Evolutionary conservation across 2,113 vertebrate species (phyloP), one percentile per base, ranked within the genome.

Genomic region (Phocoena sinus): DNA sequence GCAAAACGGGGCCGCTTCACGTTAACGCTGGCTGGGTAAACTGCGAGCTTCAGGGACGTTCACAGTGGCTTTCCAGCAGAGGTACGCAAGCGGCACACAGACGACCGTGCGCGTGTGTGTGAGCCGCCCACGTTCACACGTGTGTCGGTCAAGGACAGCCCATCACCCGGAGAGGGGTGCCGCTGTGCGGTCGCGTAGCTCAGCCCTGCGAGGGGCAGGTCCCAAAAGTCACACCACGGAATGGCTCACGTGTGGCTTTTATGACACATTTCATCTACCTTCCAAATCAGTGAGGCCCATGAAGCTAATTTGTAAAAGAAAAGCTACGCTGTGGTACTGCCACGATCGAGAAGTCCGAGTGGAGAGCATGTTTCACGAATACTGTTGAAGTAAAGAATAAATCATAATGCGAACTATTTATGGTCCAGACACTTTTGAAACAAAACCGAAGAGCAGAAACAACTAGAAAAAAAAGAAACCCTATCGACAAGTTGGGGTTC

Each of bases 281-380:
- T 98, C 97, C 96, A 98, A 98, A 87, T 91, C 76, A 97, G 81
- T 50, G 80, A 95, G 26, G 31, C 60, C 97, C 90, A 81, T 92
- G 89, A 85, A 86, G 82, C 41, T 68, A 81, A 90, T 94, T 96
- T 97, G 97, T 95, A 93, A 95, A 60, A 97, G 96, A 96, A 67
- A 67, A 67, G 53, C 92, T 86, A 89, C 86, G 83, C 97, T 80
- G 95, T 95, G 94, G 96, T 97, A 97, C 97, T 60, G 47, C 95
- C 96, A 76, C 60, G 41, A 97, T 80, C 90, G 91, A 70, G 21
- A 82, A 86, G 44, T 63, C 56, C 20, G 31, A 62, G 95, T 15
- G 28, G 68, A 88, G 82, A 90, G 83, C 94, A 98, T 94, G 88
- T 93, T 83, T 97, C 74, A 71, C 0, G 56, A 12, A 73, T 41